These are phyloP conservation scores for Xenotilapia leptura DNA, from an alignment of 2,113 vertebrate species.

Conservation along the genomic window DNA sequence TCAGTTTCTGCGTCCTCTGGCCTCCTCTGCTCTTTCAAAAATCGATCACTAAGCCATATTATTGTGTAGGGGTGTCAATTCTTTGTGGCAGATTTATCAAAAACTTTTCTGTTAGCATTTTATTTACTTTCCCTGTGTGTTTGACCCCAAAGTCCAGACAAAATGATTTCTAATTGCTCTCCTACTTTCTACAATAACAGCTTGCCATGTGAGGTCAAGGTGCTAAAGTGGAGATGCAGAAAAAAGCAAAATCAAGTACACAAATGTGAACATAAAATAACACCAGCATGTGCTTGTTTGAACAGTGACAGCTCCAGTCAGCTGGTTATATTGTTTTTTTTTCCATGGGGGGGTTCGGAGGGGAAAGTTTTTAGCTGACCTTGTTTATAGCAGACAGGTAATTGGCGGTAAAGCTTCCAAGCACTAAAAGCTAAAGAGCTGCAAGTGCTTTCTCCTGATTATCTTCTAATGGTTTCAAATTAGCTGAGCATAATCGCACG, in stretches of 20 bases:
- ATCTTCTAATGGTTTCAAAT: conserved; percentile 59
- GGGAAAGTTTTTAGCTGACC: conserved; percentile 8
- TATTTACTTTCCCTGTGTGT: neutral
- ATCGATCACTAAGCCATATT: neutral
- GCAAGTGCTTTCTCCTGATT: conserved; percentile 50
- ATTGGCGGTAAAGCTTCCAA: conserved; percentile 37
- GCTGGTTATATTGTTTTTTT: neutral
- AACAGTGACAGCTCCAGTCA: neutral
- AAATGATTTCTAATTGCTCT: neutral
- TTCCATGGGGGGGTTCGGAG: neutral
- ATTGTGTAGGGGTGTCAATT: neutral
- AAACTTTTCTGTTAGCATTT: neutral
- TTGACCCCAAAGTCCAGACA: neutral
- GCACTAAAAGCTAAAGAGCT: conserved; percentile 48
- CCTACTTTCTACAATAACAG: neutral
- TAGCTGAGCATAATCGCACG: conserved; percentile 37
- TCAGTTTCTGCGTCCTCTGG: neutral
- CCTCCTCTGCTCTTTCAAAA: neutral
- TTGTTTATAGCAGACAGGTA: conserved; percentile 37
- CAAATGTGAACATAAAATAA: neutral
- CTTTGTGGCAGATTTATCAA: neutral
- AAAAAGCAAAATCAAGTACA: neutral
- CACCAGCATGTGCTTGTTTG: neutral
- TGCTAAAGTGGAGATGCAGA: neutral
- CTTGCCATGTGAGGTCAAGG: neutral